Conservation (phyloP, 1,140 invertebrate species). For the Zaprionus kolodkinae region DNA sequence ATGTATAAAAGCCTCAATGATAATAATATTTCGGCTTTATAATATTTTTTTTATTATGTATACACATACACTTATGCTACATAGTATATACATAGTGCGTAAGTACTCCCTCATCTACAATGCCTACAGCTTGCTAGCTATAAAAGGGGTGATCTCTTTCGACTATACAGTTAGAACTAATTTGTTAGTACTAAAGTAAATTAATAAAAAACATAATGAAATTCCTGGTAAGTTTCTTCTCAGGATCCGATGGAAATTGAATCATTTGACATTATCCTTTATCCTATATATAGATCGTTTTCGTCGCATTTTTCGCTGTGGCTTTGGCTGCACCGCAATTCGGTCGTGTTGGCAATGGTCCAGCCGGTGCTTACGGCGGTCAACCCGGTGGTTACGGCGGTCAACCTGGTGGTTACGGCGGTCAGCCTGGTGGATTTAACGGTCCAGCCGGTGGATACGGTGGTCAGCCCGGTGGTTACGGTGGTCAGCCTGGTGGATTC, state of each 20-base stretch:
- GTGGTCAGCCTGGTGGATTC: conserved; percentile 23
- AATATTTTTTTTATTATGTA: not conserved
- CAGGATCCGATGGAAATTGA: not conserved
- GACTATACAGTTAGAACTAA: not conserved
- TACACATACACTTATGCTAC: not conserved
- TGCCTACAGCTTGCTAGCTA: not conserved
- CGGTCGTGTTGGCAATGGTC: not conserved
- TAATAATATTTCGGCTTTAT: not conserved
- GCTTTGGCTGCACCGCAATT: not conserved
- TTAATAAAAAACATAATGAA: not conserved
- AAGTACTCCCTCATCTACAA: not conserved
- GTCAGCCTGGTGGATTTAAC: conserved; percentile 22
- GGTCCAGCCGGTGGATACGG: conserved; percentile 16
- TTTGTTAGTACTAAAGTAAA: not conserved
- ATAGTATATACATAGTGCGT: not conserved
- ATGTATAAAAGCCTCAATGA: too few relatives aligned
- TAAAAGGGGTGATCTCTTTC: not conserved
- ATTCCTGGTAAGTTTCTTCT: not conserved
- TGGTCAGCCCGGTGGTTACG: conserved; percentile 13
- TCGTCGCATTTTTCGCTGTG: not conserved
- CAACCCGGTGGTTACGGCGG: conserved; percentile 13
- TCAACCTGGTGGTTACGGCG: conserved; percentile 2
- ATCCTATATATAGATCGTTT: not conserved
- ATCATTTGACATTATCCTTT: not conserved
- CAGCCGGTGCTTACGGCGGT: conserved; percentile 10